Evolutionary conservation across 2,113 vertebrate genomes (phyloP).

Genomic region (Oreamnos americanus): DNA sequence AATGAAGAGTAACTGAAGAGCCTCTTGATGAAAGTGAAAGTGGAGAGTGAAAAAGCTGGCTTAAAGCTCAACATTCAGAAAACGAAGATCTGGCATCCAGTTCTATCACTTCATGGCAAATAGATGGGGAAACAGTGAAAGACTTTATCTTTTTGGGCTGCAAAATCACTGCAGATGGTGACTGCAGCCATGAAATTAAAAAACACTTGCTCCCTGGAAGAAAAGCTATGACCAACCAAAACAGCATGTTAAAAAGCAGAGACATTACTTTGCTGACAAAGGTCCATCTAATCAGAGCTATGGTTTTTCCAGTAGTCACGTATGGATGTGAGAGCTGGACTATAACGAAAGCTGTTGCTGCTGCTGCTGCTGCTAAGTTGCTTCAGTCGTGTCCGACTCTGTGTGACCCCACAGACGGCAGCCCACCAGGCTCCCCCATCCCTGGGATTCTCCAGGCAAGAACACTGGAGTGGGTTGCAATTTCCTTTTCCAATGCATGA

Average conservation of each 20-base stretch:
- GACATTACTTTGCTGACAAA: not conserved
- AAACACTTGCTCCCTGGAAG: not conserved
- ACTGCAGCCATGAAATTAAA: not conserved
- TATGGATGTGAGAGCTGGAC: not conserved
- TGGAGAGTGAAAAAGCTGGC: not conserved
- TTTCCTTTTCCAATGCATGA: too few species aligned
- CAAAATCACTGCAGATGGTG: not conserved
- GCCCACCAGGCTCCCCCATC: too few species aligned
- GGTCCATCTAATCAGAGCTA: not conserved
- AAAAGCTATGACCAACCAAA: not conserved
- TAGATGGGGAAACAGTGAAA: not conserved
- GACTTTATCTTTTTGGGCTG: not conserved
- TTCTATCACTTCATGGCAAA: not conserved
- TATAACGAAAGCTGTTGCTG: not conserved
- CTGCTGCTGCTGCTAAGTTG: too few species aligned
- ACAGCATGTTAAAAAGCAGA: not conserved
- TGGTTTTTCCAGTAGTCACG: not conserved
- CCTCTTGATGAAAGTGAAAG: not conserved
- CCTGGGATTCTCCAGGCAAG: too few species aligned
- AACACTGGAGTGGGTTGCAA: too few species aligned
- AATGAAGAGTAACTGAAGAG: not conserved
- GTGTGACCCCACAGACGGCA: too few species aligned
- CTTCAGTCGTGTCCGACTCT: too few species aligned
- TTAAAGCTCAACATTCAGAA: not conserved
- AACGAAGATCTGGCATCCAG: not conserved